Evolutionary conservation across 2,113 vertebrate species (phyloP), one percentile per base, ranked within the genome.

Genomic region (Drymodes brunneopygia): DNA sequence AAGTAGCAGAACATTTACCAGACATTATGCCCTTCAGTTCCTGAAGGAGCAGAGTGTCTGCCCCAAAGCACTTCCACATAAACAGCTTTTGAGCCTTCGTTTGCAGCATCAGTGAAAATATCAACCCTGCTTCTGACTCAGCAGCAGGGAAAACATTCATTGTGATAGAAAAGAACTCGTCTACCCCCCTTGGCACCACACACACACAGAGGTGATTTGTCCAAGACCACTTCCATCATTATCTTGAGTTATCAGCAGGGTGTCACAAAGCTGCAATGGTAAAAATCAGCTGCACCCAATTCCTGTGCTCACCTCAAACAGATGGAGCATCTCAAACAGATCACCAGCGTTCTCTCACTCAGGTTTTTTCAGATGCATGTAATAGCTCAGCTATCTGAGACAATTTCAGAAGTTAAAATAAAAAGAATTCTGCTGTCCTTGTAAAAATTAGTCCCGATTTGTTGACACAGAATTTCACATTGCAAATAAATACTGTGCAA

Each of bases 321-420:
- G 1, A 10, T 5, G 10, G 0, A 60, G 25, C 24, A 31, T 22
- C 67, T 42, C 40, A 23, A 58, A 27, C 8, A 29, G 2, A 36
- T 4, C 56, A 21, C 28, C 16, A 50, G 25, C n/a, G 31, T 2
- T 78, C 38, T 78, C 48, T 53, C 57, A 67, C 12, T 1, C 3
- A 23, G 47, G 20, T 4, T 29, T 38, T 33, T n/a, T 35, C 80
- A 65, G 36, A 29, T 27, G 24, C 4, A n/a, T 11, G 0, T 1
- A 78, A 44, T 0, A 71, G 31, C 35, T 86, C 53, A 82, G 53
- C 24, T 40, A 23, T 3, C 31, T 36, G 33, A 86, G 75, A 61
- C 19, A 31, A 51, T 29, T 62, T 86, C 45, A 56, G 15, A 61
- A 79, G 36, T 29, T 53, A 6, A 12, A 91, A 71, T 7, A 23